Evolutionary conservation across 2,888 invertebrate genomes (phyloP).

Genomic region (Timema cristinae): DNA sequence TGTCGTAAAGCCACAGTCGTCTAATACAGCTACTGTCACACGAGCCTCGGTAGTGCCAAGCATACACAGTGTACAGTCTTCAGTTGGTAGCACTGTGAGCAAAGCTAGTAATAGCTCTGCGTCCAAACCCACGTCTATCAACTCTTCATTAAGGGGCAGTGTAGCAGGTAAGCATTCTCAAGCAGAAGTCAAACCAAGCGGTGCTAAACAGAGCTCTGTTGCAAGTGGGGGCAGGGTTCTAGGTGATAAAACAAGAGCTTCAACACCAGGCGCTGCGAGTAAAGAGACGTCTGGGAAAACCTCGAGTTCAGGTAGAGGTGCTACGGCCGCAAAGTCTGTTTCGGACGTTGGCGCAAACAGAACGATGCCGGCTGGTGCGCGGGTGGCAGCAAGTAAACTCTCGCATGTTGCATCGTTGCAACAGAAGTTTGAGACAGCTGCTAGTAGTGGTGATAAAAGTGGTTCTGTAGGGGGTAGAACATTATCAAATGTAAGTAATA

Average conservation of each 20-base stretch:
- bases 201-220: constrained; percentile 10
- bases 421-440: constrained; percentile 68
- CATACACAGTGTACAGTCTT: neutral
- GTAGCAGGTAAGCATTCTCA: constrained; percentile 20
- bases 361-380: constrained; percentile 45
- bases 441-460: constrained; percentile 18
- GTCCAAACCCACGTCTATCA: constrained; percentile 2
- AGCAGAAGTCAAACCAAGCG: constrained; percentile 20
- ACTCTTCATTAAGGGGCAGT: constrained; percentile 22
- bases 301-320: constrained; percentile 17
- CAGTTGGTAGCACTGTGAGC: neutral
- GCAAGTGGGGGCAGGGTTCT: neutral
- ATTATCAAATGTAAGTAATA: constrained; percentile 9
- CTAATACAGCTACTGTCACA: neutral
- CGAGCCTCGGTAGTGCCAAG: too few relatives aligned
- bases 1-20: neutral
- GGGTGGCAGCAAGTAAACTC: constrained; percentile 52
- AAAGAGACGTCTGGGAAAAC: neutral
- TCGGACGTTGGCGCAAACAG: constrained; percentile 31
- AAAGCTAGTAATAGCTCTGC: neutral
- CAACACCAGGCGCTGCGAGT: neutral
- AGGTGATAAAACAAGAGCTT: constrained; percentile 13
- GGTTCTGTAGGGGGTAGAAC: constrained; percentile 5
- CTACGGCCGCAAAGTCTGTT: constrained; percentile 22
- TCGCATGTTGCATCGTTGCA: constrained; percentile 74